phyloP scores from a whole-genome alignment of 2,888 invertebrate genomes.

The Cephus spinipes region DNA sequence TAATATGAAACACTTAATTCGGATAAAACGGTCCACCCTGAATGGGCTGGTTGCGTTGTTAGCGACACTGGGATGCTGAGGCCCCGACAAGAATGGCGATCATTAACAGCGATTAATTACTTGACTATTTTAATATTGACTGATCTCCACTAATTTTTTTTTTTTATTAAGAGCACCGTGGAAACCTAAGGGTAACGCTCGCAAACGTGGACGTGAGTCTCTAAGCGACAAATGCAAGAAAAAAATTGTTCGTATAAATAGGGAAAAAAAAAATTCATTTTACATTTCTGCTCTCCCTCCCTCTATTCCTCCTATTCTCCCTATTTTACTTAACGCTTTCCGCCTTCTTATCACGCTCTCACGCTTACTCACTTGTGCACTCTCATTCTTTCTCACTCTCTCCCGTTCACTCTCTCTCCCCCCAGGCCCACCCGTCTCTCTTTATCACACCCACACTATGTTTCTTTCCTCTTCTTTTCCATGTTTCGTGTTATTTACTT shows the following conservation, averaged over 20 bases:
- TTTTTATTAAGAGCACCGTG: neutral
- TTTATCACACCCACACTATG: neutral
- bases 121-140: neutral
- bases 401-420: neutral
- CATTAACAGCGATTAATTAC: neutral
- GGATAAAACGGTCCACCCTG: neutral
- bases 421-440: neutral
- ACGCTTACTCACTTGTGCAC: neutral
- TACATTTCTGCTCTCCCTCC: neutral
- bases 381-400: neutral
- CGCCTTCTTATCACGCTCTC: neutral
- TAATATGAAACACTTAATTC: neutral
- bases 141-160: neutral
- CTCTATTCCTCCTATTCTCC: neutral
- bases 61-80: neutral
- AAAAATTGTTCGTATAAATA: neutral
- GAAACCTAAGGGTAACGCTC: neutral
- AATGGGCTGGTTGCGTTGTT: neutral
- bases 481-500: neutral
- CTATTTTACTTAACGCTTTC: neutral
- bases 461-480: neutral
- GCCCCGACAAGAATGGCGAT: neutral
- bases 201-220: neutral
- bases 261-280: neutral
- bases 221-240: neutral